Base-by-base conservation (phyloP, 2,797 vertebrate species). In the Gephyroberyx darwinii region DNA sequence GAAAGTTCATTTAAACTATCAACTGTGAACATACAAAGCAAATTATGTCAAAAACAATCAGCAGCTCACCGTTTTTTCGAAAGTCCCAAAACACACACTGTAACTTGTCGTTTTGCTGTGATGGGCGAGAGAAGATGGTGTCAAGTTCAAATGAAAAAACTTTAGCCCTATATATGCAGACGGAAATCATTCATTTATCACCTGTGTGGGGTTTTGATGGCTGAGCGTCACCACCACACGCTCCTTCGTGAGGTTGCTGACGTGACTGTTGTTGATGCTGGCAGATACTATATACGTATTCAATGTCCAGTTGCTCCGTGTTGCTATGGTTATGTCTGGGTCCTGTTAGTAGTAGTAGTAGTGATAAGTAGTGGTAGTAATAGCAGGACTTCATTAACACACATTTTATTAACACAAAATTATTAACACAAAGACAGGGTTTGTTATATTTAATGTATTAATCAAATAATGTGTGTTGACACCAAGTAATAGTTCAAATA, bases 41-140 rank as follows among this genome's bases (percentile, higher is more conserved):
- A 39, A 50, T 1, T 54, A 31, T 35, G 10, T 37, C 35, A 37
- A 6, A 53, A 66, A 63, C 22, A 57, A 69, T 17, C 8, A 69
- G 8, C 0, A 54, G 67, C 94, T 94, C 84, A 96, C 95, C n/a
- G 6, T 96, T 95, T 74, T 78, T 91, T 22, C 72, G 61, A 26
- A 96, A 95, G 91, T 98, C 95, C 96, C 96, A 97, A 85, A 96
- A 98, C 58, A 92, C 88, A 5, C 96, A 97, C 9, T 77, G 68
- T 13, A 95, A 89, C 4, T 53, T 62, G 68, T 91, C 56, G 5
- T 80, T 39, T 13, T 75, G 69, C 96, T 98, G 84, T 48, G 74
- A 64, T 65, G 14, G 3, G 10, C 2, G 74, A 20, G 35, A 39
- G 10, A 26, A 33, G 8, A 31, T 16, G 9, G 3, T 55, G n/a